These are phyloP conservation scores for Oncorhynchus masou DNA, from an alignment of 2,113 vertebrate genomes.

Conservation along the genomic window DNA sequence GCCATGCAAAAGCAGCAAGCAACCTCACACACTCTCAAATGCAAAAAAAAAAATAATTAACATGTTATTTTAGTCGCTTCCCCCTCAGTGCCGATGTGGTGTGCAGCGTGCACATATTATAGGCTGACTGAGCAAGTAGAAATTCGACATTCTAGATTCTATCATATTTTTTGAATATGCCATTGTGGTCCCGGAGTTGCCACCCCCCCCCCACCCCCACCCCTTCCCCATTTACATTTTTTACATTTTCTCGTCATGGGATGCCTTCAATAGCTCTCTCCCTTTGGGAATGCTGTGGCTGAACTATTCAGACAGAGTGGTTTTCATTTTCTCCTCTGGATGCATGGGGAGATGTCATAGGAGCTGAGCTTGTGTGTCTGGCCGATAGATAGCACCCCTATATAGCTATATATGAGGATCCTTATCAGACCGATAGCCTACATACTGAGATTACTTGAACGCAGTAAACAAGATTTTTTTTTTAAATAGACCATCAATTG, in stretches of 20 bases:
- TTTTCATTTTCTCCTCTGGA: conserved; percentile 78
- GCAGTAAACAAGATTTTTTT: conserved; percentile 25
- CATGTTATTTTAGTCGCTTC: conserved; percentile 1
- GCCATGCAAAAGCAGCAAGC: not conserved
- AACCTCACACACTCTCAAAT: not conserved
- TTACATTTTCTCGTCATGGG: conserved; percentile 56
- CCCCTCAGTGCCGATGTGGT: not conserved
- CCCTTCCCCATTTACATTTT: not conserved
- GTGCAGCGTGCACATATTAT: not conserved
- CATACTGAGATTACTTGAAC: conserved; percentile 69
- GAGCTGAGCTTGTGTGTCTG: conserved; percentile 74
- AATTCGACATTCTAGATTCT: not conserved
- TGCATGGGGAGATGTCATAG: conserved; percentile 79
- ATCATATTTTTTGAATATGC: not conserved
- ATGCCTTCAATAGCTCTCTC: conserved; percentile 64
- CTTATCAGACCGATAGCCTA: conserved; percentile 64
- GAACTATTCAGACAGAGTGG: conserved; percentile 77
- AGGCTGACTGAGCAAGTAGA: not conserved
- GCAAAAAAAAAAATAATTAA: not conserved
- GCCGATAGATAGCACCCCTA: conserved; percentile 72
- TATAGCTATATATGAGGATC: conserved; percentile 56
- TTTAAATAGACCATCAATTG: not conserved
- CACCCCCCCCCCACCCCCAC: no score
- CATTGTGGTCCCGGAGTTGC: not conserved
- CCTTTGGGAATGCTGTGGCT: conserved; percentile 83